Percentiles rank a stretch among this genome's conserved stretches.
phyloP scores from a whole-genome alignment of 2,888 invertebrate species.

The Melitaea athalia region DNA sequence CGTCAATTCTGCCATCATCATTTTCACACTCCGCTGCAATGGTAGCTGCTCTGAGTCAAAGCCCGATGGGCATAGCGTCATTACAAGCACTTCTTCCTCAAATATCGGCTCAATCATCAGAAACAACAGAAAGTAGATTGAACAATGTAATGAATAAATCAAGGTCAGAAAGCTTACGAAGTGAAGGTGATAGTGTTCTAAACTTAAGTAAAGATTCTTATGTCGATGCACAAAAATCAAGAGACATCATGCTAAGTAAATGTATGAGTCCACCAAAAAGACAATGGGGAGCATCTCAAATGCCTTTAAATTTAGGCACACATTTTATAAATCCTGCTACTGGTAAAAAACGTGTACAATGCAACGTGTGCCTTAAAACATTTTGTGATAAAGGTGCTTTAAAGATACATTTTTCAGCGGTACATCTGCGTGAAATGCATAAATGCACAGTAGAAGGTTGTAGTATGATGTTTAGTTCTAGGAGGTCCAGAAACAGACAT shows the following conservation, averaged over 20 bases:
- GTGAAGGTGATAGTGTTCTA: slow-evolving; percentile 71
- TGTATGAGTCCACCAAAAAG: slow-evolving; percentile 89
- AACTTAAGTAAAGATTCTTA: slow-evolving; percentile 77
- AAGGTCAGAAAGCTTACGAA: slow-evolving; percentile 58
- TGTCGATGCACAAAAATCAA: slow-evolving; percentile 66
- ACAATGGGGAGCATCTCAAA: slow-evolving; percentile 88
- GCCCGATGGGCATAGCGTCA: slow-evolving; percentile 83
- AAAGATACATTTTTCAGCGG: slow-evolving; percentile 99
- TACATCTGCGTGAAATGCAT: slow-evolving; percentile 99
- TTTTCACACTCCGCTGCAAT: slow-evolving; percentile 85
- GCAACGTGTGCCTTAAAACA: slow-evolving; percentile 98
- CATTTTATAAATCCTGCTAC: slow-evolving; percentile 96
- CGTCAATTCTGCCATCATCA: slow-evolving; percentile 79
- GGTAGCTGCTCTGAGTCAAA: slow-evolving; percentile 83
- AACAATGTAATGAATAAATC: slow-evolving; percentile 53
- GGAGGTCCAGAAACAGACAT: slow-evolving; percentile 97
- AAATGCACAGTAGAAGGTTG: slow-evolving; percentile 99
- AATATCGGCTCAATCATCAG: slow-evolving; percentile 79
- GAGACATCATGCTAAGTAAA: slow-evolving; percentile 83
- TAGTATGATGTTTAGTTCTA: slow-evolving; percentile 99
- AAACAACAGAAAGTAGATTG: slow-evolving; percentile 69
- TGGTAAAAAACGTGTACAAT: slow-evolving; percentile 98
- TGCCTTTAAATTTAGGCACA: slow-evolving; percentile 92
- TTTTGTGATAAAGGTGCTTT: slow-evolving; percentile 99
- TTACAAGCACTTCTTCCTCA: slow-evolving; percentile 84